A percentile compares a stretch with the other conserved stretches of the same genome.
phyloP scores from a whole-genome alignment of 2,797 vertebrate genomes.

The Uromys caudimaculatus region DNA sequence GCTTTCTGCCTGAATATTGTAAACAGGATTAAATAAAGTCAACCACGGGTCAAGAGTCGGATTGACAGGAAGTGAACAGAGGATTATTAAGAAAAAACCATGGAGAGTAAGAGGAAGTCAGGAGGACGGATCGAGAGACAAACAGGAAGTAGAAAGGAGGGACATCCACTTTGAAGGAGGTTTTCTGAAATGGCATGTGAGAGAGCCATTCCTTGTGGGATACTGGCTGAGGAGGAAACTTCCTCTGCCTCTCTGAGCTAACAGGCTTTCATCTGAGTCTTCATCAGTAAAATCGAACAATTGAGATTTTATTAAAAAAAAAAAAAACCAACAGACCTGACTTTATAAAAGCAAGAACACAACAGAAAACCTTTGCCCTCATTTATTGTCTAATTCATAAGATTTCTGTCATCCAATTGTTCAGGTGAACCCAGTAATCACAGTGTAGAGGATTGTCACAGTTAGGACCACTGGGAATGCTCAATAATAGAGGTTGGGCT shows the following conservation, averaged over 20 bases:
- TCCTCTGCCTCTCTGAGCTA: too few relatives aligned
- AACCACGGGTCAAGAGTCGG: neutral
- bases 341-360: slow-evolving; percentile 19
- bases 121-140: neutral
- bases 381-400: slow-evolving; percentile 21
- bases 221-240: neutral
- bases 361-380: neutral
- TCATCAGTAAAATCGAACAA: neutral
- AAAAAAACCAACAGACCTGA: neutral
- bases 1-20: neutral
- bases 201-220: neutral
- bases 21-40: neutral
- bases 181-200: neutral
- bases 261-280: neutral
- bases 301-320: neutral
- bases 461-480: neutral
- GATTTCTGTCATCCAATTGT: slow-evolving; percentile 11
- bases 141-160: neutral
- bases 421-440: slow-evolving; percentile 6
- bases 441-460: neutral
- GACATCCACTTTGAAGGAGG: neutral
- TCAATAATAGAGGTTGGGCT: neutral
- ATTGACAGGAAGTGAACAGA: neutral
- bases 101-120: neutral
- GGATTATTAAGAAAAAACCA: neutral